phyloP scores from a whole-genome alignment of 1,140 invertebrate species.

The Achroia grisella region DNA sequence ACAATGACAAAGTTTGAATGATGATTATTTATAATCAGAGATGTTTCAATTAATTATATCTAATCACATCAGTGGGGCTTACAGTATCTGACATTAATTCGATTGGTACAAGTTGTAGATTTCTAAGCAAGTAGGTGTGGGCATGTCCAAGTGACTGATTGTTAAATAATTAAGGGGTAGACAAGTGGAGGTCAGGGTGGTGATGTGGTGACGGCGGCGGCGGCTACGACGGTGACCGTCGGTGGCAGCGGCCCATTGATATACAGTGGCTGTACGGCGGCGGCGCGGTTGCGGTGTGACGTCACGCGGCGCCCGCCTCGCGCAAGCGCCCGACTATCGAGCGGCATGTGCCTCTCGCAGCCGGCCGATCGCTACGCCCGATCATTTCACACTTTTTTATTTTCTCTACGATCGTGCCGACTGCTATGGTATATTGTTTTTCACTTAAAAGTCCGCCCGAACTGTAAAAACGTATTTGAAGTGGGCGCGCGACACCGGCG shows the following conservation, averaged over 20 bases:
- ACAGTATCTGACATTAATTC: no score
- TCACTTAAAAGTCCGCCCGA: slow-evolving; percentile 29
- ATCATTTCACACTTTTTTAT: slow-evolving; percentile 62
- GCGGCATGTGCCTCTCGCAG: slow-evolving; percentile 64
- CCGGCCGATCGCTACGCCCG: slow-evolving; percentile 59
- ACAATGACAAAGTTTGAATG: no score
- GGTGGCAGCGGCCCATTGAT: slow-evolving; percentile 47
- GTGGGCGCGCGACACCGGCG: slow-evolving; percentile 11
- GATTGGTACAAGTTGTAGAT: no score
- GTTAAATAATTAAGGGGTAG: slow-evolving; percentile 27
- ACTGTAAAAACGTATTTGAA: slow-evolving; percentile 12
- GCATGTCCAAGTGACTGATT: slow-evolving; percentile 21
- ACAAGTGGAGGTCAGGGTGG: slow-evolving; percentile 5
- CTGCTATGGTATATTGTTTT: slow-evolving; percentile 32
- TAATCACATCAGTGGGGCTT: no score
- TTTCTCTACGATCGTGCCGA: slow-evolving; percentile 53
- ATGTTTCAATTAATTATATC: no score
- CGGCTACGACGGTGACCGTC: background rate
- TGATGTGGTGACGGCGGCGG: slow-evolving; percentile 4
- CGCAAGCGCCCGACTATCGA: slow-evolving; percentile 64
- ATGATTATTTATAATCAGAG: no score
- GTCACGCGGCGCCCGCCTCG: slow-evolving; percentile 46
- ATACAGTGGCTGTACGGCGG: slow-evolving; percentile 31
- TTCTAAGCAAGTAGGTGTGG: slow-evolving; percentile 7
- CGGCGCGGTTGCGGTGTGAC: slow-evolving; percentile 43